These are phyloP conservation scores for Petrophora chlorosata DNA, from an alignment of 2,888 invertebrate genomes.

Conservation along the genomic window DNA sequence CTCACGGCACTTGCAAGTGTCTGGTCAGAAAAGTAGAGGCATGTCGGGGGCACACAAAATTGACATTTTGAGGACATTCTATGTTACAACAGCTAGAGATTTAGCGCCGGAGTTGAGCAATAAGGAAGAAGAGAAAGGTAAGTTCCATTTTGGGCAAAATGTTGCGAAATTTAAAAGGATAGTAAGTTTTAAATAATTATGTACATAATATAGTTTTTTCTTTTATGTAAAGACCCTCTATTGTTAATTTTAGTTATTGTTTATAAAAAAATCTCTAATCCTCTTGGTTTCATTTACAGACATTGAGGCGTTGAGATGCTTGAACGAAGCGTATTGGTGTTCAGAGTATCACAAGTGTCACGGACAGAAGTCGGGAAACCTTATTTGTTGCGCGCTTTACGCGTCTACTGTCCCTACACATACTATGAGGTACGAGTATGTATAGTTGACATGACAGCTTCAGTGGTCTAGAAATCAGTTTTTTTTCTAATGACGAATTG, in stretches of 20 bases:
- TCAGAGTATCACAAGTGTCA: constrained; percentile 95
- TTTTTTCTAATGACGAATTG: too few species aligned
- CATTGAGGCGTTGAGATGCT: constrained; percentile 47
- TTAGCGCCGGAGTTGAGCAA: constrained; percentile 61
- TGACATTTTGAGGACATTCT: constrained; percentile 90
- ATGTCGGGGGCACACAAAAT: constrained; percentile 86
- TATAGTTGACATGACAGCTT: too few species aligned
- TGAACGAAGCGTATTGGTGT: constrained; percentile 90
- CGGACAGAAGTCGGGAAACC: constrained; percentile 86
- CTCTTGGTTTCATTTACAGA: constrained; percentile 31
- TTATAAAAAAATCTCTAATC: too few species aligned
- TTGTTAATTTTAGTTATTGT: too few species aligned
- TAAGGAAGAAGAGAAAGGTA: constrained; percentile 51
- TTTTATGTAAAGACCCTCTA: too few species aligned
- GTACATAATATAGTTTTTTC: too few species aligned
- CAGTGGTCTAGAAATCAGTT: too few species aligned
- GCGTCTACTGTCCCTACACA: constrained; percentile 89
- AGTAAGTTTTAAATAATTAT: too few species aligned
- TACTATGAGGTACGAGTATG: constrained; percentile 89
- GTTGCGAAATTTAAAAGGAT: too few species aligned
- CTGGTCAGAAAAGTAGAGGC: constrained; percentile 80
- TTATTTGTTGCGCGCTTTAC: constrained; percentile 90
- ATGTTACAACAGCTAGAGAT: constrained; percentile 86
- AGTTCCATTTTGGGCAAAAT: too few species aligned
- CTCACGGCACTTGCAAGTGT: constrained; percentile 86